A percentile compares a stretch with the other conserved stretches of the same genome.
These are phyloP conservation scores for Habropoda laboriosa DNA, from an alignment of 1,140 invertebrate genomes.

Conservation along the genomic window DNA sequence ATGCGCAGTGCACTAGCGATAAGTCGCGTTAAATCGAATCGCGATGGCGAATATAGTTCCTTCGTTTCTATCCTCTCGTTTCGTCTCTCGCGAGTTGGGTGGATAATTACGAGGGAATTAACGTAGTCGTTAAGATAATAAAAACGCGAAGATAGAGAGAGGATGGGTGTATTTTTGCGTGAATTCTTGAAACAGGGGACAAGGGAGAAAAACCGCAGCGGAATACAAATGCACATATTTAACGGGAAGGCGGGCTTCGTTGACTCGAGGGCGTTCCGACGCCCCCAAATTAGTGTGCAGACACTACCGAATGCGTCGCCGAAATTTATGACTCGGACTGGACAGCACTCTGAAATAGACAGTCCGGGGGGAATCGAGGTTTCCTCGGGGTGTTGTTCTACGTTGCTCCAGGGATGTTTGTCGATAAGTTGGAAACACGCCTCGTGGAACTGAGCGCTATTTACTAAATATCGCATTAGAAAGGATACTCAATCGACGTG, in stretches of 20 bases:
- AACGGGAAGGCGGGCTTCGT: conserved; percentile 73
- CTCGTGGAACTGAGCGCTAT: not conserved
- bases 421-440: no score
- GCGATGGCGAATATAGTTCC: no score
- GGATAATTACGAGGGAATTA: not conserved
- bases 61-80: no score
- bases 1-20: no score
- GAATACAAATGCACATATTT: conserved; percentile 76
- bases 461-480: conserved; percentile 26
- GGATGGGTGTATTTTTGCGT: not conserved
- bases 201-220: conserved; percentile 37
- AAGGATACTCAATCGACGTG: no score
- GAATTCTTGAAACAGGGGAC: not conserved
- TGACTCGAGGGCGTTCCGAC: conserved; percentile 71
- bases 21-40: not conserved
- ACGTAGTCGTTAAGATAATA: not conserved
- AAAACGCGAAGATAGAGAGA: not conserved
- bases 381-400: not conserved
- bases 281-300: conserved; percentile 79
- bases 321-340: conserved; percentile 74
- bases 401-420: not conserved
- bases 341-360: conserved; percentile 40
- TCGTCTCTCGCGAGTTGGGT: not conserved
- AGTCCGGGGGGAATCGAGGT: conserved; percentile 33
- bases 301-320: conserved; percentile 73